These are phyloP conservation scores for Pseudochirops cupreus DNA, from an alignment of 2,797 vertebrate species.

Conservation along the genomic window DNA sequence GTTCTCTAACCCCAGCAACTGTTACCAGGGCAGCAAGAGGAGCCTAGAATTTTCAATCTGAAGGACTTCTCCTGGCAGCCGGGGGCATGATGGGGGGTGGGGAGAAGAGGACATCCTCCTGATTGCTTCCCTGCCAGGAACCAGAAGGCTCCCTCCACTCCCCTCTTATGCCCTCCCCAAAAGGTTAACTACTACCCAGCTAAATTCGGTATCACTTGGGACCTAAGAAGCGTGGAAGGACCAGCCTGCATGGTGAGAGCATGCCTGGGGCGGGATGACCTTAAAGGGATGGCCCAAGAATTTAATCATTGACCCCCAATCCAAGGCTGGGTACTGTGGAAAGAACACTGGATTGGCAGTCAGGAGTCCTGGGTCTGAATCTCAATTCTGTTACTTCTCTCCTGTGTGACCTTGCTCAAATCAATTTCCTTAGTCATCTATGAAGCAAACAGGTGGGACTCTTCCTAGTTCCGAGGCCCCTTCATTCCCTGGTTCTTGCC, in stretches of 20 bases:
- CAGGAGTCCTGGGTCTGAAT: neutral
- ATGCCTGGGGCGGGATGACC: neutral
- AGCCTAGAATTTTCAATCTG: slow-evolving; percentile 64
- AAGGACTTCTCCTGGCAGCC: slow-evolving; percentile 71
- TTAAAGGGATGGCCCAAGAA: neutral
- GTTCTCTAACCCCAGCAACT: slow-evolving; percentile 72
- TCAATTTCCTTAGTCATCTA: neutral
- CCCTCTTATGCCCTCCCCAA: neutral
- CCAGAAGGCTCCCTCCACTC: neutral
- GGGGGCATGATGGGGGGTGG: slow-evolving; percentile 20
- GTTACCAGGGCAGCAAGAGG: slow-evolving; percentile 77
- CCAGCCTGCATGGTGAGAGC: neutral
- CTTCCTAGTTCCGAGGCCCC: neutral
- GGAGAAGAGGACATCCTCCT: slow-evolving; percentile 7
- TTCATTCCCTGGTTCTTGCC: neutral
- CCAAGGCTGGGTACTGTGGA: neutral
- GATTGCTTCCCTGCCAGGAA: neutral
- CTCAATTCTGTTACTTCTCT: neutral
- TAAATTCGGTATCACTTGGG: neutral
- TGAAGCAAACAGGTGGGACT: neutral
- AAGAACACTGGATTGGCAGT: neutral
- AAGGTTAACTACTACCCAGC: neutral
- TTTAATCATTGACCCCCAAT: neutral
- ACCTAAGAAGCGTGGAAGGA: neutral
- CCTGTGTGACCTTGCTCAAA: neutral